phyloP scores from a whole-genome alignment of 1,140 invertebrate genomes.

The Heliconius nattereri region DNA sequence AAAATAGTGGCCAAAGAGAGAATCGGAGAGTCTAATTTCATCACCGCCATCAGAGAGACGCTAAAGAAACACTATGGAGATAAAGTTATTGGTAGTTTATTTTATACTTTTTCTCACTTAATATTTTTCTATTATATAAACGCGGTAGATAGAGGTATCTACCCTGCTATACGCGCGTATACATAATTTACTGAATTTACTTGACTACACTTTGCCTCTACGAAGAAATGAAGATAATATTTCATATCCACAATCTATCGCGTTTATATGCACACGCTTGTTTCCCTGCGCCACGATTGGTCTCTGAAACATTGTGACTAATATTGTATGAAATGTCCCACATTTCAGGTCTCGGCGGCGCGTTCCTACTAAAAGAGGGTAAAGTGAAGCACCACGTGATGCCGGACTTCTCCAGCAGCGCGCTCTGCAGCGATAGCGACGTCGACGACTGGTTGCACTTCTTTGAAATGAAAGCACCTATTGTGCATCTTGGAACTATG shows the following conservation, averaged over 20 bases:
- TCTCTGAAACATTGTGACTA: too few species aligned
- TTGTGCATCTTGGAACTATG: constrained; percentile 93
- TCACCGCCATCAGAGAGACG: constrained; percentile 89
- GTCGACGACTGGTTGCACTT: constrained; percentile 95
- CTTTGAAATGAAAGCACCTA: constrained; percentile 93
- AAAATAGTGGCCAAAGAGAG: constrained; percentile 91
- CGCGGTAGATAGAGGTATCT: too few species aligned
- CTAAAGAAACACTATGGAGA: constrained; percentile 86
- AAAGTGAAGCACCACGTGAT: constrained; percentile 95
- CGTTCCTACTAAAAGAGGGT: constrained; percentile 91
- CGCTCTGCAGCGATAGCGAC: constrained; percentile 87
- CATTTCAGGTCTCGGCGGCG: constrained; percentile 90
- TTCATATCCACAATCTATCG: too few species aligned
- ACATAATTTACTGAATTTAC: too few species aligned
- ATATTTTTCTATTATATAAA: too few species aligned
- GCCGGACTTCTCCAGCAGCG: constrained; percentile 92
- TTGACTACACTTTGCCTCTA: too few species aligned
- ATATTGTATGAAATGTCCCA: background rate
- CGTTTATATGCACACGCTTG: too few species aligned
- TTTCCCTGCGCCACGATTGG: too few species aligned
- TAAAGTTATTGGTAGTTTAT: constrained; percentile 86
- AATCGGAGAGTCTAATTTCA: constrained; percentile 90
- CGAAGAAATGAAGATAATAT: too few species aligned
- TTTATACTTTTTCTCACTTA: background rate
- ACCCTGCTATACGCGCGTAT: too few species aligned